phyloP scores from a whole-genome alignment of 2,888 invertebrate genomes.

The Encarsia formosa region DNA sequence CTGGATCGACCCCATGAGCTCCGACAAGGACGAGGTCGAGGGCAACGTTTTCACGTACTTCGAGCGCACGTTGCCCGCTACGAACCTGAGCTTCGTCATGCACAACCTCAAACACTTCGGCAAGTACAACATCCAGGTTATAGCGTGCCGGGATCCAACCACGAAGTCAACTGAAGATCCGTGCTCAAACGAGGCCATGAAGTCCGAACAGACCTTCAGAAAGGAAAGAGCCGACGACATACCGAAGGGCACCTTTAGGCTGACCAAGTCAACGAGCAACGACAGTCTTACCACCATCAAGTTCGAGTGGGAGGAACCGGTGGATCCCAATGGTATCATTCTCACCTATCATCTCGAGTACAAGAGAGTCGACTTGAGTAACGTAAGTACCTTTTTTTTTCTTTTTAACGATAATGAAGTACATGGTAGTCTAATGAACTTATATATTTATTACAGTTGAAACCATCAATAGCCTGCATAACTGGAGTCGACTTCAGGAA shows the following conservation, averaged over 20 bases:
- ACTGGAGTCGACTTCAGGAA: slow-evolving; percentile 60
- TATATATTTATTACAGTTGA: slow-evolving; percentile 46
- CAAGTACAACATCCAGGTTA: slow-evolving; percentile 69
- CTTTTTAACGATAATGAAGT: too few species aligned
- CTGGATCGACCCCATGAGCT: background rate
- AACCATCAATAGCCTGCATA: slow-evolving; percentile 63
- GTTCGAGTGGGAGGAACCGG: slow-evolving; percentile 77
- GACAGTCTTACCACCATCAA: slow-evolving; percentile 56
- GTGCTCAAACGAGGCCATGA: slow-evolving; percentile 57
- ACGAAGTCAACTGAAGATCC: slow-evolving; percentile 48
- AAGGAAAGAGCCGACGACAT: slow-evolving; percentile 45
- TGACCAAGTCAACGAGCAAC: slow-evolving; percentile 37
- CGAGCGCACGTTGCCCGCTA: slow-evolving; percentile 36
- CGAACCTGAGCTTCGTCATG: slow-evolving; percentile 54
- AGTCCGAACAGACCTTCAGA: slow-evolving; percentile 53
- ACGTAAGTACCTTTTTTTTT: slow-evolving; percentile 57
- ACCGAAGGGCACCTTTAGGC: slow-evolving; percentile 38
- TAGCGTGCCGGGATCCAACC: slow-evolving; percentile 70
- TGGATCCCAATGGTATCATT: slow-evolving; percentile 81
- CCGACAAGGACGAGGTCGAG: slow-evolving; percentile 26
- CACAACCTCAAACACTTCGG: slow-evolving; percentile 71
- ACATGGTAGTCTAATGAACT: too few species aligned
- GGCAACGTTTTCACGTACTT: slow-evolving; percentile 31
- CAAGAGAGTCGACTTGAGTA: slow-evolving; percentile 62
- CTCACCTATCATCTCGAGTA: slow-evolving; percentile 80